Evolutionary conservation across 2,797 vertebrate genomes (phyloP).

Genomic region (Phoebastria nigripes): DNA sequence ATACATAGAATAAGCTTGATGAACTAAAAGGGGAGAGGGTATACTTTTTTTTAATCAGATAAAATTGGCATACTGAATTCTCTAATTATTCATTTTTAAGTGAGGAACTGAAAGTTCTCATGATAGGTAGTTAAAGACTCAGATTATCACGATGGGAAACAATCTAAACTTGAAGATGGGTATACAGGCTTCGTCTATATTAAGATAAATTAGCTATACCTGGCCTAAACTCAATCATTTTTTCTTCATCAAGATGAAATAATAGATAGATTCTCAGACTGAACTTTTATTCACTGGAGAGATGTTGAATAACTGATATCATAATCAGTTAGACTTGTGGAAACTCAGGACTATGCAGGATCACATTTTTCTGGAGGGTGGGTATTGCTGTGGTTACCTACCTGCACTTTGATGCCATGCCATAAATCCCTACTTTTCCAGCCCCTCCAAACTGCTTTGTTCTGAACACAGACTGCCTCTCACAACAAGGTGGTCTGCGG

Average conservation of each 20-base stretch:
- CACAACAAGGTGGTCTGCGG: neutral
- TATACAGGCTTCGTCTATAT: neutral
- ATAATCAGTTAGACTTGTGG: neutral
- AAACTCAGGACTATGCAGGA: neutral
- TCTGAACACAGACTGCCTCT: neutral
- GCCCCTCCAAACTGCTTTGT: neutral
- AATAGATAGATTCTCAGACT: neutral
- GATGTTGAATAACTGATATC: neutral
- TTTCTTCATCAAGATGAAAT: constrained; percentile 6
- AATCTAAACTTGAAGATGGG: neutral
- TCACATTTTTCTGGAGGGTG: constrained; percentile 6
- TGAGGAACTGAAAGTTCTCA: neutral
- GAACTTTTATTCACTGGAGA: constrained; percentile 6
- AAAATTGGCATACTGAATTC: neutral
- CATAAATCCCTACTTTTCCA: neutral
- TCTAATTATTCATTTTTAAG: constrained; percentile 11
- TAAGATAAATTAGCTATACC: neutral
- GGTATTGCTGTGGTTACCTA: neutral
- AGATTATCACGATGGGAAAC: neutral
- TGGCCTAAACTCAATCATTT: neutral
- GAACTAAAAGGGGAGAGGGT: neutral
- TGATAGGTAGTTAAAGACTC: neutral
- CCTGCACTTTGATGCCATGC: neutral
- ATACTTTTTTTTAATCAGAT: neutral
- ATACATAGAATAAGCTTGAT: neutral